These are phyloP conservation scores for Protonemura montana DNA, from an alignment of 2,888 invertebrate species.

Conservation along the genomic window DNA sequence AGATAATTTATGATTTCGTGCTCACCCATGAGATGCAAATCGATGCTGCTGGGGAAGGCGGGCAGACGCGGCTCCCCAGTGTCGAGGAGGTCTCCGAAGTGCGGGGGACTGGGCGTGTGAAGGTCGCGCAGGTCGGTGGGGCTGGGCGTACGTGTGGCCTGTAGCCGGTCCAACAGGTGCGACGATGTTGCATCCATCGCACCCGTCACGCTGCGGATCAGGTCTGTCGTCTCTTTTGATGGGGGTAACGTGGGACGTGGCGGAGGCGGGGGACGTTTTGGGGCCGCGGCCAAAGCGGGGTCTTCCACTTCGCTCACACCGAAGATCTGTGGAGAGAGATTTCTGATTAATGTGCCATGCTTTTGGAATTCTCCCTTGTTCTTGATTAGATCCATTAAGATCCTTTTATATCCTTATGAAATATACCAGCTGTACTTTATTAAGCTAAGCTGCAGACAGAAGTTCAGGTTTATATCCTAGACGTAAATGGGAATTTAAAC, in stretches of 20 bases:
- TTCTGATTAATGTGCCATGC: no score
- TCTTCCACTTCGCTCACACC: not conserved
- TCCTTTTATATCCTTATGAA: no score
- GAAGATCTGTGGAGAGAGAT: slow-evolving; percentile 39
- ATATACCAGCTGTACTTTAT: no score
- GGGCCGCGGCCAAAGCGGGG: not conserved
- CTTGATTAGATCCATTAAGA: no score
- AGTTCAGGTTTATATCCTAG: no score
- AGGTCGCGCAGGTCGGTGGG: slow-evolving; percentile 83
- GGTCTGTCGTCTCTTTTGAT: slow-evolving; percentile 82
- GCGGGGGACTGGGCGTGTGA: slow-evolving; percentile 82
- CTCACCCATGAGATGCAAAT: slow-evolving; percentile 43
- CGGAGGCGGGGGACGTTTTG: slow-evolving; percentile 23
- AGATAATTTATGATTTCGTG: slow-evolving; percentile 23
- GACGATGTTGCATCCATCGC: slow-evolving; percentile 89
- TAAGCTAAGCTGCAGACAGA: no score
- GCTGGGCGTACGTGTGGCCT: slow-evolving; percentile 86
- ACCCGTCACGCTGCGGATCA: slow-evolving; percentile 85
- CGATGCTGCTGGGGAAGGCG: slow-evolving; percentile 38
- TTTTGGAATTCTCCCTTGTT: no score
- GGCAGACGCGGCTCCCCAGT: slow-evolving; percentile 26
- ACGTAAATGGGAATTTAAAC: no score
- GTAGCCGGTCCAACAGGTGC: slow-evolving; percentile 81
- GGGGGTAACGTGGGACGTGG: slow-evolving; percentile 56
- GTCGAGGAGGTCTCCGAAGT: slow-evolving; percentile 51